phyloP scores from a whole-genome alignment of 2,888 invertebrate species.

The Temnothorax rugatulus region DNA sequence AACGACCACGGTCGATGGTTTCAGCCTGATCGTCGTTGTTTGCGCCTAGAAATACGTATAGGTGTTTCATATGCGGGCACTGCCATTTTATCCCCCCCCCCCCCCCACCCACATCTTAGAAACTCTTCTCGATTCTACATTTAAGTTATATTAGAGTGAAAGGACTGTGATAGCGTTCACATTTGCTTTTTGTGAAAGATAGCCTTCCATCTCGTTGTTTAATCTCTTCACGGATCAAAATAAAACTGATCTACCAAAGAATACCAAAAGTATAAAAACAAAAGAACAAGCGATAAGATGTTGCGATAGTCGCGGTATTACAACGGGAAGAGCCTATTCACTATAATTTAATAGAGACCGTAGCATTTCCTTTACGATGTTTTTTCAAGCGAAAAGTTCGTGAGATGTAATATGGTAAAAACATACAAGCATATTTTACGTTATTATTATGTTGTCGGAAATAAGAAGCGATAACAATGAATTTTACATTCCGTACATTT shows the following conservation, averaged over 20 bases:
- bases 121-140: constrained; percentile 7
- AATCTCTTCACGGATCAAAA: background rate
- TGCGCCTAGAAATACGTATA: constrained; percentile 56
- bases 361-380: background rate
- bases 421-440: background rate
- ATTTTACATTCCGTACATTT: background rate
- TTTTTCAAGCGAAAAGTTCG: background rate
- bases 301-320: background rate
- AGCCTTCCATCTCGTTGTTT: background rate
- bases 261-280: background rate
- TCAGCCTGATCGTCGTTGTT: constrained; percentile 65
- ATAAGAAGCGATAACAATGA: background rate
- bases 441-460: background rate
- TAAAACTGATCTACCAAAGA: background rate
- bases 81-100: constrained; percentile 6
- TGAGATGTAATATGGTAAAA: background rate
- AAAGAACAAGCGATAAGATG: background rate
- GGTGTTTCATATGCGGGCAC: constrained; percentile 17
- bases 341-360: background rate
- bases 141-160: constrained; percentile 14
- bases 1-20: constrained; percentile 26
- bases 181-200: constrained; percentile 19
- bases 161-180: background rate
- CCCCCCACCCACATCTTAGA: background rate
- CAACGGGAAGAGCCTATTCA: background rate